phyloP scores from a whole-genome alignment of 2,113 vertebrate species.

The Campylomormyrus tamandua region DNA sequence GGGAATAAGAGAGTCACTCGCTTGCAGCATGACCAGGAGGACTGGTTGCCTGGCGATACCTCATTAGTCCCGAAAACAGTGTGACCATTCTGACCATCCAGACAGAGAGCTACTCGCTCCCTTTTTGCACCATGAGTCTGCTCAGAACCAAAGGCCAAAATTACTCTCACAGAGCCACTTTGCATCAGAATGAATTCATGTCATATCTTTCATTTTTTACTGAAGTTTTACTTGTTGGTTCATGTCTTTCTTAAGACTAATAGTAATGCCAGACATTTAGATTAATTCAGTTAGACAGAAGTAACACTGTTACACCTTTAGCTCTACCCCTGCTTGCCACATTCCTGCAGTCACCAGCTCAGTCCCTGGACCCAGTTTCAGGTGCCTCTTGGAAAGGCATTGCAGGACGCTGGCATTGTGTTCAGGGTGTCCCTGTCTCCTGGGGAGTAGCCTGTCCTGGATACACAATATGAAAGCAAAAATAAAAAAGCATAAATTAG shows the following conservation, averaged over 20 bases:
- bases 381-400: background rate
- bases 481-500: background rate
- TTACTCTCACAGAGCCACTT: background rate
- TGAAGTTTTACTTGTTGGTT: background rate
- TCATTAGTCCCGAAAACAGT: background rate
- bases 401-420: background rate
- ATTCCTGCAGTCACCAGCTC: background rate
- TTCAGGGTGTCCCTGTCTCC: background rate
- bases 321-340: background rate
- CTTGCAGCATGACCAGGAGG: background rate
- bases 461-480: background rate
- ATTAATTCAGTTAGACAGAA: background rate
- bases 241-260: background rate
- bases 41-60: background rate
- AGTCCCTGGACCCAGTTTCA: background rate
- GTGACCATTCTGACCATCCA: background rate
- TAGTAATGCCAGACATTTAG: background rate
- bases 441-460: background rate
- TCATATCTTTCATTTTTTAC: background rate
- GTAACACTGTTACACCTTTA: background rate
- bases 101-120: background rate
- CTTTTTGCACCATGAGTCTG: background rate
- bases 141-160: background rate
- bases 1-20: background rate
- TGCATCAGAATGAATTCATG: background rate